Base-by-base conservation (phyloP, 2,888 invertebrate genomes). In the Griposia aprilina region DNA sequence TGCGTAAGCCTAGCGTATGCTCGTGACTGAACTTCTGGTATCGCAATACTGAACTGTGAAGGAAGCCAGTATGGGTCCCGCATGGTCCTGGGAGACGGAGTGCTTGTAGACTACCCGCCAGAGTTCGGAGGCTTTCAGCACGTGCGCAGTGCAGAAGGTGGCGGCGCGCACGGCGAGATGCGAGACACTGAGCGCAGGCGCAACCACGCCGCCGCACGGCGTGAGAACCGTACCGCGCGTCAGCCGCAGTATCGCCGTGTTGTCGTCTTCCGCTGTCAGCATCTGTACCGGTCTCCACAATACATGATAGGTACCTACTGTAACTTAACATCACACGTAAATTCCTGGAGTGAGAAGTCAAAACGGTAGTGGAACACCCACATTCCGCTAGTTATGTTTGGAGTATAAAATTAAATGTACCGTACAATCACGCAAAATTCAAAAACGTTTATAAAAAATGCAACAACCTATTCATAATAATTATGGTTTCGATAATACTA, bases 191-290 rank as follows among this genome's bases (percentile, higher is more conserved):
- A 93, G 91, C 1, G 92, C 94, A 3, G 91, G 92, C 0, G 92
- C 89, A 1, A 89, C 85, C 45, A 89, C 90, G 2, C 91, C 93
- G 0, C 91, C 94, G 78, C 91, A 93, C 0, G 93, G 92, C 0
- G 92, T 90, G 48, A 96, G 89, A 0, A 93, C 86, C 0, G 95
- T 94, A 41, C 96, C 96, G 11, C 95, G 93, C 3, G 94, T 93
- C 89, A 96, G 90, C 8, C 96, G 94, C 59, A 96, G 88, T 74
- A 95, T 92, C 0, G 95, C 92, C 1, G 96, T 95, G 65, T 85
- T 91, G 85, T 96, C 96, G 76, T 96, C 96, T 69, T 96, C 96
- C 0, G 96, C 95, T 59, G 96, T 95, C 52, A 96, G 82, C 94
- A 96, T 93, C 69, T 69, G 62, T 13, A 41, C 69, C 69, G 60